phyloP scores from a whole-genome alignment of 2,797 vertebrate species.

The Pangasius larnaudii region DNA sequence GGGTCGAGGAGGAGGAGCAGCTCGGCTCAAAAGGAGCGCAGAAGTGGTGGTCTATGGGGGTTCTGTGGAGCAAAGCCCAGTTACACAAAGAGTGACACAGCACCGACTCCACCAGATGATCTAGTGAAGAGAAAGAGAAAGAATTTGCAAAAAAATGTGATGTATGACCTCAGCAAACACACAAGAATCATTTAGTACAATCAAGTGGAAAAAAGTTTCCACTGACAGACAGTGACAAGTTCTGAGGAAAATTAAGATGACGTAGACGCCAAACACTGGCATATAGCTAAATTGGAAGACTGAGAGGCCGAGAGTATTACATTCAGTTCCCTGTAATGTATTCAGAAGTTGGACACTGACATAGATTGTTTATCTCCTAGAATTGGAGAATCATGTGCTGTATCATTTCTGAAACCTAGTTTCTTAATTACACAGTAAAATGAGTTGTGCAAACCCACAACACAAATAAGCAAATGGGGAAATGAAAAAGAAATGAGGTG shows the following conservation, averaged over 20 bases:
- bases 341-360: background rate
- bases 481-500: background rate
- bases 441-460: slow-evolving; percentile 68
- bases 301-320: slow-evolving; percentile 54
- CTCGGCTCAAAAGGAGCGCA: slow-evolving; percentile 77
- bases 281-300: slow-evolving; percentile 84
- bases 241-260: slow-evolving; percentile 82
- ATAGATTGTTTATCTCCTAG: slow-evolving; percentile 38
- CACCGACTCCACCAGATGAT: slow-evolving; percentile 79
- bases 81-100: slow-evolving; percentile 79
- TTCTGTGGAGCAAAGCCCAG: slow-evolving; percentile 72
- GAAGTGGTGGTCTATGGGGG: slow-evolving; percentile 69
- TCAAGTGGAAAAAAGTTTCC: background rate
- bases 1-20: slow-evolving; percentile 79
- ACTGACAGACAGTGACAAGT: slow-evolving; percentile 68
- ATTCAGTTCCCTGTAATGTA: background rate
- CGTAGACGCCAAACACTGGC: slow-evolving; percentile 79
- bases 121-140: slow-evolving; percentile 56
- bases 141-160: background rate
- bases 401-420: slow-evolving; percentile 73
- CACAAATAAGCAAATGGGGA: slow-evolving; percentile 12
- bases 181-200: background rate
- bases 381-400: slow-evolving; percentile 46
- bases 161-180: background rate
- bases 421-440: slow-evolving; percentile 81